Conservation (phyloP, 2,113 vertebrate species). For the Pachycephala philippinensis region DNA sequence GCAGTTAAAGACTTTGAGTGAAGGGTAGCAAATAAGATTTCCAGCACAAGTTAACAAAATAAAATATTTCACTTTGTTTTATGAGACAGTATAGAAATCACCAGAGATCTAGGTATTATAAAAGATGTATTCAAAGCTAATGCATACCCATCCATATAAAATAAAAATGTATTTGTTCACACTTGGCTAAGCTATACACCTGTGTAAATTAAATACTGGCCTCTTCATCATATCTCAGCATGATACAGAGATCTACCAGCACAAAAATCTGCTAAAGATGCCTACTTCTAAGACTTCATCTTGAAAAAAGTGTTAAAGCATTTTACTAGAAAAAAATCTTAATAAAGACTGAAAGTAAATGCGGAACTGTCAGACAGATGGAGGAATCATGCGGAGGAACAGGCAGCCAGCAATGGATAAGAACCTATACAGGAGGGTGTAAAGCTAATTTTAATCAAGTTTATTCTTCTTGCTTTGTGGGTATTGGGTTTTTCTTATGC, state of each 20-base stretch:
- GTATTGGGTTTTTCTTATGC: neutral
- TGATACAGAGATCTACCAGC: neutral
- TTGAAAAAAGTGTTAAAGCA: neutral
- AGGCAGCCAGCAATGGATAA: neutral
- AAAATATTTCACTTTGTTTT: neutral
- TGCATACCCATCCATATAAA: neutral
- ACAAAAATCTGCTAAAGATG: neutral
- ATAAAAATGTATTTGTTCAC: neutral
- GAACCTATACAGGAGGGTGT: neutral
- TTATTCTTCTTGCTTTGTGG: neutral
- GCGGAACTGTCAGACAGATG: slow-evolving; percentile 14
- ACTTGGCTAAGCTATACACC: neutral
- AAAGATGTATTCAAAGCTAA: neutral
- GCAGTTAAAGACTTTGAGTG: neutral
- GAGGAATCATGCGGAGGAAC: neutral
- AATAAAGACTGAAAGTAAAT: slow-evolving; percentile 8
- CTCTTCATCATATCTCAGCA: neutral
- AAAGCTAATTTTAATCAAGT: neutral
- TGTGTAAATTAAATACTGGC: neutral
- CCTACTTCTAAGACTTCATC: neutral
- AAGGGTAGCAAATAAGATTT: neutral
- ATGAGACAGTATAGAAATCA: neutral
- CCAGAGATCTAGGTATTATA: neutral
- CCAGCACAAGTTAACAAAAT: neutral
- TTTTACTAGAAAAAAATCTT: neutral